Percentiles rank a stretch among this genome's conserved stretches.
Evolutionary conservation across 2,888 invertebrate species (phyloP).

Genomic region (Eubasilissa splendida): DNA sequence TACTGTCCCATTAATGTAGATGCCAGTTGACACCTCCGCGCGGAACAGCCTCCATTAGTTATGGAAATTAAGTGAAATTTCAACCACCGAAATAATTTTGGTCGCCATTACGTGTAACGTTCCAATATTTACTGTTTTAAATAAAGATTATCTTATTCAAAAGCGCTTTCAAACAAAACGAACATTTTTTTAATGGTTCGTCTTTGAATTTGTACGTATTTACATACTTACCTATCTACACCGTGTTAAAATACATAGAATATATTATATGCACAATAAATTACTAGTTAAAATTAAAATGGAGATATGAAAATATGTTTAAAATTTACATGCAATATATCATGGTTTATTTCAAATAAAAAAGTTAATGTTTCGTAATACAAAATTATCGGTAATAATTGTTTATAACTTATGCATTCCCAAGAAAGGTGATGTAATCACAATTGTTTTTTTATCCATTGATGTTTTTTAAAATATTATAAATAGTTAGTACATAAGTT

Average conservation of each 20-base stretch:
- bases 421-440: neutral
- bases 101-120: constrained; percentile 26
- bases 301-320: too few species aligned
- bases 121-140: constrained; percentile 41
- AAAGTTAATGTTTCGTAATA: constrained; percentile 1
- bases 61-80: constrained; percentile 50
- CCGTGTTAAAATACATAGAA: constrained; percentile 35
- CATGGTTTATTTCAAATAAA: neutral
- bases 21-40: constrained; percentile 41
- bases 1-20: constrained; percentile 25
- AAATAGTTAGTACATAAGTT: neutral
- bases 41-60: constrained; percentile 24
- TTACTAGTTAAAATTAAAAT: too few species aligned
- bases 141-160: constrained; percentile 41
- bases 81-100: neutral
- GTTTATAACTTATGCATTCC: neutral
- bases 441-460: too few species aligned
- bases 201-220: constrained; percentile 27
- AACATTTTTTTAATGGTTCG: neutral
- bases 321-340: too few species aligned
- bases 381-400: neutral
- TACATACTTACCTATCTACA: constrained; percentile 33
- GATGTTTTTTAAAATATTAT: neutral
- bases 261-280: neutral
- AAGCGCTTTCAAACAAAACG: constrained; percentile 29